phyloP scores from a whole-genome alignment of 2,888 invertebrate species.

The Rhimphoctona megacephalus region DNA sequence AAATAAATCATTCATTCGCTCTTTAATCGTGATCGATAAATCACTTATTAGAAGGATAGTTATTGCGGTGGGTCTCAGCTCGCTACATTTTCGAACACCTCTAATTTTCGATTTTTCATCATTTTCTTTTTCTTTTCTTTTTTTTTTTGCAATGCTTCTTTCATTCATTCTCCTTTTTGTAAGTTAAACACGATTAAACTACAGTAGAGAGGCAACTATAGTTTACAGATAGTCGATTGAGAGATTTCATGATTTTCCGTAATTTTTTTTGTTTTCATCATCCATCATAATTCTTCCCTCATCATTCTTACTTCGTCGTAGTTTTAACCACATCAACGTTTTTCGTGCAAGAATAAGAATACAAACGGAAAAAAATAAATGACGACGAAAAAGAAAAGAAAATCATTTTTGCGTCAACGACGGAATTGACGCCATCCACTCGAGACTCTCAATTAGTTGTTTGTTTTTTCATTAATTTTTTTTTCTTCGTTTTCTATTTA shows the following conservation, averaged over 20 bases:
- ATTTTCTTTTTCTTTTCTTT: conserved; percentile 21
- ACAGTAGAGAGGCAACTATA: conserved; percentile 78
- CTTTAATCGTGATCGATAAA: conserved; percentile 60
- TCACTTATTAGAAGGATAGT: conserved; percentile 70
- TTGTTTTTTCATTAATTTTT: conserved; percentile 31
- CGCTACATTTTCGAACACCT: conserved; percentile 69
- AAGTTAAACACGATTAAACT: conserved; percentile 71
- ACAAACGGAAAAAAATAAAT: conserved; percentile 25
- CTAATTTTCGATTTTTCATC: conserved; percentile 60
- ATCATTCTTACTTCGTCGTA: conserved; percentile 32
- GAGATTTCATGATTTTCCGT: conserved; percentile 69
- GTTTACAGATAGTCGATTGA: conserved; percentile 79
- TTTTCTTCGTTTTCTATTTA: conserved; percentile 59
- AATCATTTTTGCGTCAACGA: conserved; percentile 36
- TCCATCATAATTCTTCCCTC: conserved; percentile 35
- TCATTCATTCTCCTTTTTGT: conserved; percentile 26
- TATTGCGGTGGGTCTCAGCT: conserved; percentile 73
- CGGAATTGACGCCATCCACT: conserved; percentile 25
- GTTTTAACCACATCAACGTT: conserved; percentile 49
- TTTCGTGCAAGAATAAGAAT: conserved; percentile 27
- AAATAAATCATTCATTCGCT: conserved; percentile 62
- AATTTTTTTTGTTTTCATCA: neutral
- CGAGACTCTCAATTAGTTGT: conserved; percentile 38
- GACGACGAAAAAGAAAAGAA: conserved; percentile 26
- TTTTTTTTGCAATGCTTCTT: conserved; percentile 9